Base-by-base conservation (phyloP, 2,113 vertebrate genomes). In the Butorides virescens region DNA sequence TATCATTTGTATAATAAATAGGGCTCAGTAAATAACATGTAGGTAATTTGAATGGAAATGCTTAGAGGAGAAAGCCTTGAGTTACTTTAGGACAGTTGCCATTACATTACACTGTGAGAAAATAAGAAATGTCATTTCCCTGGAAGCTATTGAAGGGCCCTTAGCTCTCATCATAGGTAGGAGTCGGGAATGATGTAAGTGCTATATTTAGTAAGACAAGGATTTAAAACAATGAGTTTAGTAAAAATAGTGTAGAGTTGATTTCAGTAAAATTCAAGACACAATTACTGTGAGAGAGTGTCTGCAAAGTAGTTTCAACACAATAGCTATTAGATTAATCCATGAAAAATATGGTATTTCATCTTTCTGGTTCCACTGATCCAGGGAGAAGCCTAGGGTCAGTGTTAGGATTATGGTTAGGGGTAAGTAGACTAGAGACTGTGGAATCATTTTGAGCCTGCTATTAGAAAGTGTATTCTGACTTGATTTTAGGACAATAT, bases 91-190 rank as follows among this genome's bases (percentile, higher is more conserved):
- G 53, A 88, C 71, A 86, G 75, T 52, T 92, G 72, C 30, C 55
- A 36, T 95, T 94, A 92, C 5, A 29, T 15, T 79, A 46, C 25
- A 30, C n/a, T 61, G 18, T 63, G 62, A 77, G 47, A 76, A 95
- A 95, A 94, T 49, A 56, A 66, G 75, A 46, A 86, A 76, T 93
- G 82, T 73, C 44, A 73, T 93, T 96, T 92, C 44, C 39, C 79
- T 80, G 36, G 34, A 13, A 92, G 67, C 49, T 30, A 26, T 0
- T 61, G 44, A 82, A 75, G 14, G 23, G 18, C 53, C 63, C n/a
- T 90, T 44, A 61, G 36, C 52, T 83, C 46, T 86, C 32, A 66
- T 30, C 46, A 46, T 66, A 92, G 71, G 76, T 91, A 50, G 87
- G 47, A 78, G 32, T 4, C 84, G 30, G 25, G 25, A 20, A 17